Percentiles rank a stretch among this genome's conserved stretches.
Conservation (phyloP, 2,113 vertebrate genomes). For the Ia io region DNA sequence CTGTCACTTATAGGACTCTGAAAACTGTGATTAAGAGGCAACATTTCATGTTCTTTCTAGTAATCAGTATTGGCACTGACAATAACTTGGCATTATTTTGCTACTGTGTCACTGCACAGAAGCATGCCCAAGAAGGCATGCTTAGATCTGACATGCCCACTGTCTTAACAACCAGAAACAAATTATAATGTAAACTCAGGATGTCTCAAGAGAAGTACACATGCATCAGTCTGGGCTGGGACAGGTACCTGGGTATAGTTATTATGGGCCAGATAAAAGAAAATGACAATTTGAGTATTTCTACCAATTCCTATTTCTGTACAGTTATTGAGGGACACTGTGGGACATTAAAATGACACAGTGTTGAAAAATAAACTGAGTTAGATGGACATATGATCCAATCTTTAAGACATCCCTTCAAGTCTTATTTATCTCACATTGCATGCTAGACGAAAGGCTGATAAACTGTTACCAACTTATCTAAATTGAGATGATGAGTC, state of each 20-base stretch:
- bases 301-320: neutral
- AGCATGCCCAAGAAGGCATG: neutral
- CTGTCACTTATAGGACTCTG: neutral
- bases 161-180: conserved; percentile 64
- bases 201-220: conserved; percentile 51
- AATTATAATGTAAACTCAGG: conserved; percentile 49
- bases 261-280: neutral
- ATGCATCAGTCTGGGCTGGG: conserved; percentile 57
- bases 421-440: neutral
- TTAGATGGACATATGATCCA: neutral
- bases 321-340: neutral
- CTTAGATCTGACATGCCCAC: conserved; percentile 18
- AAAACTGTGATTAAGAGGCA: neutral
- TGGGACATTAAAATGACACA: neutral
- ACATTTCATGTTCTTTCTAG: conserved; percentile 57
- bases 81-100: conserved; percentile 25
- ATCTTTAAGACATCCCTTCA: neutral
- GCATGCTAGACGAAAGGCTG: neutral
- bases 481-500: neutral
- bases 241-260: conserved; percentile 47
- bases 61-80: neutral
- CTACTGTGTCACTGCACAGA: conserved; percentile 37
- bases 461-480: neutral
- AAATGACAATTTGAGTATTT: neutral
- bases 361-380: neutral